Conservation (phyloP, 1,140 invertebrate species). For the Drosophila subobscura region DNA sequence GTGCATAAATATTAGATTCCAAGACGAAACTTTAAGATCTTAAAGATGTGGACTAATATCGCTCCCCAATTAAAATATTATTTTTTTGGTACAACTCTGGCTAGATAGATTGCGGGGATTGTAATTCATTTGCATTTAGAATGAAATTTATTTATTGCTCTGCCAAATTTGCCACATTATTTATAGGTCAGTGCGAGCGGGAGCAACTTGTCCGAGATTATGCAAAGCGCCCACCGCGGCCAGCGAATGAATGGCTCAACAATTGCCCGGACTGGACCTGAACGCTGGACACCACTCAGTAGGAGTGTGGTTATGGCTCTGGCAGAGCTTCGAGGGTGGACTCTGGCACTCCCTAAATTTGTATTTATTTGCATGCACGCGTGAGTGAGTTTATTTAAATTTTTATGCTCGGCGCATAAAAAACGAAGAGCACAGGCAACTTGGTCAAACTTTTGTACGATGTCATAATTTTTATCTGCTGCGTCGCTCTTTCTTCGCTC, state of each 20-base stretch:
- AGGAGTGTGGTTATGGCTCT: conserved; percentile 7
- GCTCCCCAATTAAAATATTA: conserved; percentile 28
- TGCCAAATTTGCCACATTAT: conserved; percentile 68
- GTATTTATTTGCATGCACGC: conserved; percentile 65
- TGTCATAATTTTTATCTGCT: conserved; percentile 67
- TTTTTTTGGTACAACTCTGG: not conserved
- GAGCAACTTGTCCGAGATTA: conserved; percentile 26
- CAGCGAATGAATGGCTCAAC: conserved; percentile 42
- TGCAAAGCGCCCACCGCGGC: conserved; percentile 48
- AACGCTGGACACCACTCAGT: not conserved
- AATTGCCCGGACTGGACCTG: conserved; percentile 19
- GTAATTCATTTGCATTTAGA: conserved; percentile 63
- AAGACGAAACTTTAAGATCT: not conserved
- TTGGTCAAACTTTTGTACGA: conserved; percentile 54
- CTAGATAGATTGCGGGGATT: conserved; percentile 12
- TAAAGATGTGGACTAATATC: not conserved
- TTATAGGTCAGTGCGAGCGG: conserved; percentile 59
- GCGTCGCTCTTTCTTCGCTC: conserved; percentile 13
- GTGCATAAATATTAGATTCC: conserved; percentile 21
- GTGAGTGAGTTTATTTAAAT: conserved; percentile 62
- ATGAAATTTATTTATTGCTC: conserved; percentile 70
- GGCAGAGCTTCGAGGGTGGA: not conserved
- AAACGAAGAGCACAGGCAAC: conserved; percentile 29
- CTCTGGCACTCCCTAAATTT: conserved; percentile 45
- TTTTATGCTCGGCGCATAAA: conserved; percentile 51